These are phyloP conservation scores for Choloepus didactylus DNA, from an alignment of 2,797 vertebrate genomes.

Conservation along the genomic window DNA sequence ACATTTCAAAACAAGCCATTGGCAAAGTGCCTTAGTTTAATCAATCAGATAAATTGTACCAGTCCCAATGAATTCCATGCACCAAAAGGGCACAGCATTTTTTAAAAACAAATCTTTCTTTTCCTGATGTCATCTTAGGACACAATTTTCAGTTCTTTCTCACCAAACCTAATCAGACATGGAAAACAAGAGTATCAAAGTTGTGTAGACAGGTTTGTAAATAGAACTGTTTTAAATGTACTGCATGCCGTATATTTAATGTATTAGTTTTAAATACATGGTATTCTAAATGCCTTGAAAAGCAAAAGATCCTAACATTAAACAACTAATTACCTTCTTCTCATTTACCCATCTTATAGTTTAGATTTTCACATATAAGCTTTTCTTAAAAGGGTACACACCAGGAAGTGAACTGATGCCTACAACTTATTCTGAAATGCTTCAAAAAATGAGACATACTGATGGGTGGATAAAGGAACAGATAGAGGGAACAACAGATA, in stretches of 20 bases:
- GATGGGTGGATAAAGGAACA: not conserved
- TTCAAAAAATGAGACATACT: not conserved
- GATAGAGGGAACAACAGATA: not conserved
- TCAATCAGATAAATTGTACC: not conserved
- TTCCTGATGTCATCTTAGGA: conserved; percentile 18
- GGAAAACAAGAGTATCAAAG: conserved; percentile 22
- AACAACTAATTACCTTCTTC: conserved; percentile 36
- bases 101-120: conserved; percentile 45
- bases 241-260: not conserved
- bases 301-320: not conserved
- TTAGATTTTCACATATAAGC: not conserved
- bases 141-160: conserved; percentile 53
- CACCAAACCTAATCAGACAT: conserved; percentile 50
- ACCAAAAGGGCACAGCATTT: conserved; percentile 3
- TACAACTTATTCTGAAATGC: conserved; percentile 37
- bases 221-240: conserved; percentile 42
- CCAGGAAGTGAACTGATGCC: not conserved
- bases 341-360: not conserved
- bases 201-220: not conserved
- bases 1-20: not conserved
- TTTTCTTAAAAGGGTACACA: conserved; percentile 40
- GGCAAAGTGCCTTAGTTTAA: conserved; percentile 6
- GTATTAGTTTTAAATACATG: not conserved
- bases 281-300: conserved; percentile 9
- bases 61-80: not conserved